These are phyloP conservation scores for Nixonia krombeini DNA, from an alignment of 1,140 invertebrate genomes.

Conservation along the genomic window DNA sequence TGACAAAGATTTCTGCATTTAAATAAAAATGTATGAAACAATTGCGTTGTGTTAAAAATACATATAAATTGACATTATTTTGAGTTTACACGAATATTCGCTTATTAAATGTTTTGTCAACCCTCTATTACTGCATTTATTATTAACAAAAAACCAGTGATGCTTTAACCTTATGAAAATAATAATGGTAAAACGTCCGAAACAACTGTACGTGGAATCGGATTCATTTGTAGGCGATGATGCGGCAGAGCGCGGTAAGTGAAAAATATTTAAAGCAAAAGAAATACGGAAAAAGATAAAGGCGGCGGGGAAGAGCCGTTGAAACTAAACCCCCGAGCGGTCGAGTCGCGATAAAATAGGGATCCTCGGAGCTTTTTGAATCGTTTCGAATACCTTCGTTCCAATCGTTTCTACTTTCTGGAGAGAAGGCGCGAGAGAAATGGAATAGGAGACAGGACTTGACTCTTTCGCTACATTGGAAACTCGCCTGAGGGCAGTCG, in stretches of 20 bases:
- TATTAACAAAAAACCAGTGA: too few species aligned
- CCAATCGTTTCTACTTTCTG: constrained; percentile 41
- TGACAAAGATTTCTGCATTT: too few species aligned
- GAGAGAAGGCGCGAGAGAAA: constrained; percentile 34
- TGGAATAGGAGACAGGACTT: constrained; percentile 37
- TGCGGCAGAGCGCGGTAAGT: constrained; percentile 9
- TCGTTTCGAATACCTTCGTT: constrained; percentile 43
- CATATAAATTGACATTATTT: too few species aligned
- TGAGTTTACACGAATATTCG: too few species aligned
- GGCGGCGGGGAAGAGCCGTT: constrained; percentile 28
- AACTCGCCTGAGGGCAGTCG: constrained; percentile 84
- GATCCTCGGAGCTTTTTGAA: constrained; percentile 34
- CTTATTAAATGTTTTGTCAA: too few species aligned
- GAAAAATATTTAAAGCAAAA: constrained; percentile 34
- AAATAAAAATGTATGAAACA: too few species aligned
- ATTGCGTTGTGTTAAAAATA: too few species aligned
- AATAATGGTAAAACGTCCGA: too few species aligned
- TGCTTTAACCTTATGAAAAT: too few species aligned
- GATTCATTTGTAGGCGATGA: constrained; percentile 24
- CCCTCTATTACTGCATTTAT: too few species aligned
- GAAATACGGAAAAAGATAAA: constrained; percentile 13
- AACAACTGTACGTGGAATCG: constrained; percentile 14
- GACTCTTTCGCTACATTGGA: constrained; percentile 26
- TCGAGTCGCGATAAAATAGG: constrained; percentile 35
- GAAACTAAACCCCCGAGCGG: constrained; percentile 44